phyloP scores from a whole-genome alignment of 1,140 invertebrate species.

The Ganaspis sp. region DNA sequence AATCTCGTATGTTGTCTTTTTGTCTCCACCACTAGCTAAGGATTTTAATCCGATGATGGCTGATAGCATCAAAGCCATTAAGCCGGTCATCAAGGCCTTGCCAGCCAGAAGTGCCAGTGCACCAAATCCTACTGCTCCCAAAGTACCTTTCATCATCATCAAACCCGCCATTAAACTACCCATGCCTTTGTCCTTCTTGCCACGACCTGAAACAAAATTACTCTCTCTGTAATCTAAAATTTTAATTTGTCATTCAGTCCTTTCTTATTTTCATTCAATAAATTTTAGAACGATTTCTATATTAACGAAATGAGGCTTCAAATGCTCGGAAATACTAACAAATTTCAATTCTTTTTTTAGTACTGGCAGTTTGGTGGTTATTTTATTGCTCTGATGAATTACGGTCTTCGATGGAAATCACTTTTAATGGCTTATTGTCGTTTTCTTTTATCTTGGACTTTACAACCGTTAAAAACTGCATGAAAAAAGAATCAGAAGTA shows the following conservation, averaged over 20 bases:
- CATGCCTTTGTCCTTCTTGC: slow-evolving; percentile 71
- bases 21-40: slow-evolving; percentile 80
- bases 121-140: slow-evolving; percentile 85
- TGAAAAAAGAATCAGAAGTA: too few relatives aligned
- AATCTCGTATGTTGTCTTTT: slow-evolving; percentile 89
- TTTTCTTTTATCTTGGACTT: too few relatives aligned
- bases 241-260: not conserved
- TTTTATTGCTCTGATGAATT: too few relatives aligned
- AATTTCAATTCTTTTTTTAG: too few relatives aligned
- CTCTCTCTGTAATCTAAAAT: not conserved
- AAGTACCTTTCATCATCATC: slow-evolving; percentile 79
- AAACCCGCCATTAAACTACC: slow-evolving; percentile 71
- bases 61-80: slow-evolving; percentile 87
- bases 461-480: too few relatives aligned
- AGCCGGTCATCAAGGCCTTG: slow-evolving; percentile 89
- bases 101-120: slow-evolving; percentile 86
- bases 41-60: slow-evolving; percentile 86
- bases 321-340: too few relatives aligned
- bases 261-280: too few relatives aligned
- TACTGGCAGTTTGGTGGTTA: too few relatives aligned
- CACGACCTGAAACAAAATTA: slow-evolving; percentile 71
- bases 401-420: too few relatives aligned
- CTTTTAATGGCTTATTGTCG: too few relatives aligned
- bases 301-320: too few relatives aligned
- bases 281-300: too few relatives aligned